These are phyloP conservation scores for Conger conger DNA, from an alignment of 2,113 vertebrate species.

Conservation along the genomic window DNA sequence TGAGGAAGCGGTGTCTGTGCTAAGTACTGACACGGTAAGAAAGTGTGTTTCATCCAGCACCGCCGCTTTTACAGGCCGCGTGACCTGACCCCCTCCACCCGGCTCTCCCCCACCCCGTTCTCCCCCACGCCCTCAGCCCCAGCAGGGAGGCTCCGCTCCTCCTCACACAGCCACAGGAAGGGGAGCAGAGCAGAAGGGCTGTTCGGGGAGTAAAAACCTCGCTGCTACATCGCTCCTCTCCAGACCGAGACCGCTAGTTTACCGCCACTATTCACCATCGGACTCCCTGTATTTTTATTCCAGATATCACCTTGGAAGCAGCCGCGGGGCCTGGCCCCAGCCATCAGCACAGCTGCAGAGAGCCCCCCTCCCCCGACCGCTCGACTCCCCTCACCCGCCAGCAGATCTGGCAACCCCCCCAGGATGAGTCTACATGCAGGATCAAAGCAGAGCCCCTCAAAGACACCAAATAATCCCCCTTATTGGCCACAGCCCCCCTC, in stretches of 20 bases:
- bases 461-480: slow-evolving; percentile 13
- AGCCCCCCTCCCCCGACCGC: background rate
- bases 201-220: background rate
- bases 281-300: slow-evolving; percentile 26
- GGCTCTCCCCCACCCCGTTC: background rate
- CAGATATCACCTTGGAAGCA: slow-evolving; percentile 10
- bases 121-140: slow-evolving; percentile 31
- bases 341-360: slow-evolving; percentile 39
- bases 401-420: slow-evolving; percentile 38
- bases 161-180: background rate
- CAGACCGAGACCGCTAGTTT: too few species aligned
- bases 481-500: background rate
- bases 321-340: slow-evolving; percentile 50
- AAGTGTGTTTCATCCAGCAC: background rate
- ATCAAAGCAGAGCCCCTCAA: slow-evolving; percentile 59
- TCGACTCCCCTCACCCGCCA: slow-evolving; percentile 27
- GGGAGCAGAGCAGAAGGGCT: background rate
- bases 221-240: background rate
- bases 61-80: slow-evolving; percentile 26
- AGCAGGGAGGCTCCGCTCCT: background rate
- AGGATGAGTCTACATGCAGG: slow-evolving; percentile 52
- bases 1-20: background rate
- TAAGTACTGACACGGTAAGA: background rate
- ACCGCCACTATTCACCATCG: background rate
- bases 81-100: slow-evolving; percentile 32